Evolutionary conservation across 2,888 invertebrate genomes (phyloP).

Genomic region (Thalpophila matura): DNA sequence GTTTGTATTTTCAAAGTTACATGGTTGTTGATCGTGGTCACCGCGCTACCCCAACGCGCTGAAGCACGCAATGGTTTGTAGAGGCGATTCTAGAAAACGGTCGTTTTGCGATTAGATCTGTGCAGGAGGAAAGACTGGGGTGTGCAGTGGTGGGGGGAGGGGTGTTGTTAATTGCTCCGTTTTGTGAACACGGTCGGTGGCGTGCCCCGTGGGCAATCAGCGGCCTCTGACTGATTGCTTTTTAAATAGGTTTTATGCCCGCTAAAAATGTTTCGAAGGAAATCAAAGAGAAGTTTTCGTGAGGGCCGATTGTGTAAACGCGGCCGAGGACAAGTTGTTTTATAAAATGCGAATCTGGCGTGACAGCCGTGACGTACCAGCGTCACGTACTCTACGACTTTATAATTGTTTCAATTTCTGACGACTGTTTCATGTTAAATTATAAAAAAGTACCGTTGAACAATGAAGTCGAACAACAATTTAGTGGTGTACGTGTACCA

Average conservation of each 20-base stretch:
- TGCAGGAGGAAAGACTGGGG: constrained; percentile 73
- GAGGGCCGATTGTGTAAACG: constrained; percentile 78
- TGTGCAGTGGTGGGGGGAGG: constrained; percentile 70
- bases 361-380: constrained; percentile 70
- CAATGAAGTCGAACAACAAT: not conserved
- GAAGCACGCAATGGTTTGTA: constrained; percentile 88
- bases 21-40: constrained; percentile 63
- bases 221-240: constrained; percentile 90
- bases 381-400: constrained; percentile 51
- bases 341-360: constrained; percentile 69
- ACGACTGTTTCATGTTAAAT: constrained; percentile 27
- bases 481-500: constrained; percentile 10
- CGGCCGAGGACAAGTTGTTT: constrained; percentile 78
- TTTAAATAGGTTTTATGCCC: constrained; percentile 90
- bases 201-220: constrained; percentile 89
- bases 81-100: constrained; percentile 90
- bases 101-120: constrained; percentile 90
- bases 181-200: constrained; percentile 90
- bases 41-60: constrained; percentile 67
- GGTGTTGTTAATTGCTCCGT: constrained; percentile 90
- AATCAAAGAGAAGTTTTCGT: constrained; percentile 84
- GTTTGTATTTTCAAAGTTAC: constrained; percentile 56
- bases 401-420: constrained; percentile 57
- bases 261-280: constrained; percentile 88
- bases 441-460: constrained; percentile 16